These are phyloP conservation scores for Hyphantria cunea DNA, from an alignment of 1,140 invertebrate genomes.

Conservation along the genomic window DNA sequence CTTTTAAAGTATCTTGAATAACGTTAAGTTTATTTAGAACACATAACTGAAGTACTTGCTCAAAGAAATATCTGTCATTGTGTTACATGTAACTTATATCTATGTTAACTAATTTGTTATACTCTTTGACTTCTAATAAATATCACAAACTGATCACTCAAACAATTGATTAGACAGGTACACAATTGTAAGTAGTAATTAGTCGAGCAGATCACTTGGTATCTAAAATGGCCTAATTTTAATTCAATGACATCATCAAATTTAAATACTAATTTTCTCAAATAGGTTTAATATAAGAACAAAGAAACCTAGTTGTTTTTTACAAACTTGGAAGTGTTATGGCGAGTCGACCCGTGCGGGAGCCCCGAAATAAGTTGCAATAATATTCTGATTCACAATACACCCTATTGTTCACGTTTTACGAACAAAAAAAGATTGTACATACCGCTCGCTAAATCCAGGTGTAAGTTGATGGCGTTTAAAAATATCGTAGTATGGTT, in stretches of 20 bases:
- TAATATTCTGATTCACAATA: not conserved
- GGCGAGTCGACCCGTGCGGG: not conserved
- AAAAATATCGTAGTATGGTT: too few species aligned
- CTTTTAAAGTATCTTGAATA: too few species aligned
- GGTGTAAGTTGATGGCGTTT: too few species aligned
- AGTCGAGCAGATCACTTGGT: not conserved
- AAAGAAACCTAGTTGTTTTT: not conserved
- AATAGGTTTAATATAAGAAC: not conserved
- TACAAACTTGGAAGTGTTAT: not conserved
- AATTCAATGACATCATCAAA: not conserved
- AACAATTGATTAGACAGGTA: not conserved
- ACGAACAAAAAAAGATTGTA: constrained; percentile 1
- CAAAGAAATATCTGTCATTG: not conserved
- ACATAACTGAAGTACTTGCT: not conserved
- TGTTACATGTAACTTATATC: too few species aligned
- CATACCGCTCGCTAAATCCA: not conserved
- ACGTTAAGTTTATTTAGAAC: too few species aligned
- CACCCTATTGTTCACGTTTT: not conserved
- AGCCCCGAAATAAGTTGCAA: not conserved
- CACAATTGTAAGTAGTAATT: not conserved
- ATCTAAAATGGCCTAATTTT: constrained; percentile 4
- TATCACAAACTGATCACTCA: not conserved
- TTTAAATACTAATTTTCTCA: not conserved
- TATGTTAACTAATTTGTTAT: not conserved
- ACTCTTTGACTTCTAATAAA: not conserved